phyloP scores from a whole-genome alignment of 2,113 vertebrate genomes.

The Parus major region DNA sequence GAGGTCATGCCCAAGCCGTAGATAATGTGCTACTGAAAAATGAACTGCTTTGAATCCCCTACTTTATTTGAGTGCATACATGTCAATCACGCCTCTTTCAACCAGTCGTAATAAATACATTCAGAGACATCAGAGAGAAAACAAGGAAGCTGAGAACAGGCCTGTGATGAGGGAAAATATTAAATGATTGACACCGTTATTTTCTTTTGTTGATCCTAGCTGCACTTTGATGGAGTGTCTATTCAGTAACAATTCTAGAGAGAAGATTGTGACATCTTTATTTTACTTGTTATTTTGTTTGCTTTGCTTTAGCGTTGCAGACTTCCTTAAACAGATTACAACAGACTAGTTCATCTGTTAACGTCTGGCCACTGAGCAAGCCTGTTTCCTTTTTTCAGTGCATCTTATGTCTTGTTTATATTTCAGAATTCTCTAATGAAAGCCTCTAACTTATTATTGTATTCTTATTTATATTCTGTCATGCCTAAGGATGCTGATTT shows the following conservation, averaged over 20 bases:
- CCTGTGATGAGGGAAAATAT: neutral
- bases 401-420: neutral
- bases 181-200: neutral
- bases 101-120: neutral
- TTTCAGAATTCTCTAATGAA: neutral
- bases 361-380: neutral
- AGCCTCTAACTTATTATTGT: neutral
- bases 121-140: neutral
- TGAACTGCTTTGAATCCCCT: neutral
- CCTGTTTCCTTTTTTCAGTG: neutral
- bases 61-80: neutral
- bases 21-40: neutral
- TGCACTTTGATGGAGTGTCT: neutral
- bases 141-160: neutral
- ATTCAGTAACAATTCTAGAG: neutral
- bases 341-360: neutral
- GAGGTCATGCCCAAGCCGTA: neutral
- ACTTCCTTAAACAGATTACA: neutral
- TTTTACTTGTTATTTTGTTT: neutral
- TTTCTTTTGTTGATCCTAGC: neutral
- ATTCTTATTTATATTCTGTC: neutral
- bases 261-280: neutral
- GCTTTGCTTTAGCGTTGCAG: neutral
- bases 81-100: neutral
- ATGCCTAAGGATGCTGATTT: neutral